phyloP scores from a whole-genome alignment of 2,888 invertebrate species.

The Oxyscelio sp. region DNA sequence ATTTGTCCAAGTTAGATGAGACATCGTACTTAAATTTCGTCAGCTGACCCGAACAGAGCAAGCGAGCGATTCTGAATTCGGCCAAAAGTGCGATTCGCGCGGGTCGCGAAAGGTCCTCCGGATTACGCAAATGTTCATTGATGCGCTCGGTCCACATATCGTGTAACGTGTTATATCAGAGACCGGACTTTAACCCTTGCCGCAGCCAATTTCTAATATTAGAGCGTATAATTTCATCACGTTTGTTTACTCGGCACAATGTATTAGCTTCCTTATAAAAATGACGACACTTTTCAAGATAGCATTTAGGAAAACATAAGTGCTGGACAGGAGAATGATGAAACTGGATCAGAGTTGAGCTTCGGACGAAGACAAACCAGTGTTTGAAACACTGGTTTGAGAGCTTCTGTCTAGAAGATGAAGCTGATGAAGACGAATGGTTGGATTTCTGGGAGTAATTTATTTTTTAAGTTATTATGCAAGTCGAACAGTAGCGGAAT shows the following conservation, averaged over 20 bases:
- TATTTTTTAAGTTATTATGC: no score
- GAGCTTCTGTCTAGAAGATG: no score
- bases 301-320: no score
- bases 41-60: not conserved
- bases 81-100: not conserved
- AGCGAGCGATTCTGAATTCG: not conserved
- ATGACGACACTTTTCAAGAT: constrained; percentile 31
- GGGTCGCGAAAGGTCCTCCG: not conserved
- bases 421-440: no score
- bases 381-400: no score
- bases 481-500: no score
- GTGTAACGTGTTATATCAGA: constrained; percentile 33
- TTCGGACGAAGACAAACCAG: no score
- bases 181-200: constrained; percentile 58
- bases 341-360: no score
- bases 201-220: constrained; percentile 62
- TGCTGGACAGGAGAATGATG: no score
- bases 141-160: constrained; percentile 24
- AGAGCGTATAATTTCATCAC: constrained; percentile 58
- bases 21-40: constrained; percentile 5
- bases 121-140: constrained; percentile 4
- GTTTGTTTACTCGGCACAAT: constrained; percentile 43
- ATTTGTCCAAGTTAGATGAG: constrained; percentile 49
- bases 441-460: no score
- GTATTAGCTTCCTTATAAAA: constrained; percentile 32